phyloP scores from a whole-genome alignment of 2,113 vertebrate genomes.

The Phrynosoma blainvillii region DNA sequence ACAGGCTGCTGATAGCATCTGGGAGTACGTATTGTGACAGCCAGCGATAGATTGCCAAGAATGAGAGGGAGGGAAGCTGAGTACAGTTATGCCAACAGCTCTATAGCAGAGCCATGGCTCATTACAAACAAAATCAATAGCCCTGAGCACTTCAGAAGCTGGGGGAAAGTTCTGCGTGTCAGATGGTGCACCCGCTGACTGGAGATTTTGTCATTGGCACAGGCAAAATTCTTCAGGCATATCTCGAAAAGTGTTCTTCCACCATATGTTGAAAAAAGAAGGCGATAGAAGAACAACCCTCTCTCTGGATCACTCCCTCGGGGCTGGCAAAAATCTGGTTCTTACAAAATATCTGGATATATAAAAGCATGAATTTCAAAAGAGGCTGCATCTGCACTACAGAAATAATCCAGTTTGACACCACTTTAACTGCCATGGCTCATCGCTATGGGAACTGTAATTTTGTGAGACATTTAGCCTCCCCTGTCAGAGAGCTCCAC shows the following conservation, averaged over 20 bases:
- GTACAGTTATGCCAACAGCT: rapidly evolving
- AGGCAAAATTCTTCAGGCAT: background rate
- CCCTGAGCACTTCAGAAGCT: rapidly evolving
- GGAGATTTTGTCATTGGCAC: background rate
- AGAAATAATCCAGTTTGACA: no score
- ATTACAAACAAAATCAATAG: slow-evolving; percentile 13
- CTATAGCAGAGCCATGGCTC: background rate
- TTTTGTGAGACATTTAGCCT: no score
- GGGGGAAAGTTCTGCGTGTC: background rate
- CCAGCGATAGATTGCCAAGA: background rate
- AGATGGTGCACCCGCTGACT: background rate
- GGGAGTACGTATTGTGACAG: background rate
- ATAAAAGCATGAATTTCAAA: background rate
- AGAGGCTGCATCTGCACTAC: no score
- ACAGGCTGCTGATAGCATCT: background rate
- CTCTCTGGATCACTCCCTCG: background rate
- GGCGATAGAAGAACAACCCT: background rate
- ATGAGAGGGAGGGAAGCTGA: background rate
- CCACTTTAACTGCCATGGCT: no score
- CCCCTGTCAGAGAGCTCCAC: no score
- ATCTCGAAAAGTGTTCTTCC: background rate
- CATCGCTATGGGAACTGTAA: no score
- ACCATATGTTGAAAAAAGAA: background rate
- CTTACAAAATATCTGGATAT: background rate
- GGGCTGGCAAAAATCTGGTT: background rate